Percentiles rank a stretch among this genome's conserved stretches.
Conservation (phyloP, 30 jellyfish, hydroid and myxozoan genomes). For the Haliclystus octoradiatus region DNA sequence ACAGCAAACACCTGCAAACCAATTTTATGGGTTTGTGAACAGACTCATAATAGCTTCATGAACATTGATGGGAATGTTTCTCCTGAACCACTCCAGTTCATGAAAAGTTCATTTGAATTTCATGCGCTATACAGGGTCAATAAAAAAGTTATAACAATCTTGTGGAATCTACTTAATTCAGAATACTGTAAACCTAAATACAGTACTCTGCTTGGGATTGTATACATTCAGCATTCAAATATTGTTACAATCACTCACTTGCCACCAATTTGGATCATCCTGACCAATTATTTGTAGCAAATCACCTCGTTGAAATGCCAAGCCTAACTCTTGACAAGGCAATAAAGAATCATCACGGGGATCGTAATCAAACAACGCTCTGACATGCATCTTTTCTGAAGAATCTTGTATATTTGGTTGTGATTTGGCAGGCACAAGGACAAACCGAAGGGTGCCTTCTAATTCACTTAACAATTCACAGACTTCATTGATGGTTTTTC, state of each 20-base stretch:
- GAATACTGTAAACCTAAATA: too few relatives aligned
- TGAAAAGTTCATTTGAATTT: too few relatives aligned
- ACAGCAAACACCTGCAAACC: too few relatives aligned
- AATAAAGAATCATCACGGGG: slow-evolving; percentile 71
- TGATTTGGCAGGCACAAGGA: slow-evolving; percentile 66
- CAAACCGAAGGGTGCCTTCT: slow-evolving; percentile 85
- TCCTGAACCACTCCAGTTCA: too few relatives aligned
- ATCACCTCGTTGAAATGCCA: slow-evolving; percentile 79
- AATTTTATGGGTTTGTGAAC: too few relatives aligned
- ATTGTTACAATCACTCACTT: slow-evolving; percentile 63
- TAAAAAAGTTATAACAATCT: too few relatives aligned
- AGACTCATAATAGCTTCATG: too few relatives aligned
- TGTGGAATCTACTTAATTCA: too few relatives aligned
- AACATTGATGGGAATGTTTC: too few relatives aligned
- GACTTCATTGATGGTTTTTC: slow-evolving; percentile 79
- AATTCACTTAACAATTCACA: slow-evolving; percentile 79
- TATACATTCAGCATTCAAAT: too few relatives aligned
- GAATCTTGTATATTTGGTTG: slow-evolving; percentile 11
- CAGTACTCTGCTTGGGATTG: too few relatives aligned
- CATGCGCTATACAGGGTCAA: too few relatives aligned
- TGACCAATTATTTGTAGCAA: slow-evolving; percentile 58
- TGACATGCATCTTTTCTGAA: slow-evolving; percentile 14
- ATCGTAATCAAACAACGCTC: slow-evolving; percentile 87
- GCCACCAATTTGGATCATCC: slow-evolving; percentile 98
- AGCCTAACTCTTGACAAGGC: slow-evolving; percentile 92